Percentiles rank a stretch among this genome's conserved stretches.
Evolutionary conservation across 1,140 invertebrate genomes (phyloP).

Genomic region (Laupala kohalensis): DNA sequence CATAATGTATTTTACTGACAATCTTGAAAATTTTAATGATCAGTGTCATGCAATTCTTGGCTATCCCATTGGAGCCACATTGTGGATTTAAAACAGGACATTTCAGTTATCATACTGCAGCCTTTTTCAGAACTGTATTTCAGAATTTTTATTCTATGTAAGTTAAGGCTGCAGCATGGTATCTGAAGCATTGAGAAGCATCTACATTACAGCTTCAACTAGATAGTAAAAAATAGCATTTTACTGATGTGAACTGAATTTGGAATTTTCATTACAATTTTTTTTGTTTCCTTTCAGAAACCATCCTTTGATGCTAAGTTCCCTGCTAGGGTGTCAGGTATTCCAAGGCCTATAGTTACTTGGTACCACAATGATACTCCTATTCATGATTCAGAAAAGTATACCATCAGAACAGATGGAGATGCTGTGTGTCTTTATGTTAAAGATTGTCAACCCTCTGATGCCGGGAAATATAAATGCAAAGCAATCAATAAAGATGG

Average conservation of each 20-base stretch:
- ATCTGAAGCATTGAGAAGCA: too few species aligned
- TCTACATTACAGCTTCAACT: too few species aligned
- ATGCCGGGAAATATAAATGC: slow-evolving; percentile 65
- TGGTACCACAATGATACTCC: slow-evolving; percentile 72
- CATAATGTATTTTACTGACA: neutral
- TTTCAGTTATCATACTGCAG: too few species aligned
- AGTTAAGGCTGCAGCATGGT: too few species aligned
- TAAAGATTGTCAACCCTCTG: slow-evolving; percentile 46
- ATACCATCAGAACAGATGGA: slow-evolving; percentile 61
- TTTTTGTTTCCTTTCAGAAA: slow-evolving; percentile 31
- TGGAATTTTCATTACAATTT: neutral
- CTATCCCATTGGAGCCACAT: neutral
- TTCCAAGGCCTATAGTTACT: slow-evolving; percentile 71
- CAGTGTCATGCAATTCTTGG: too few species aligned
- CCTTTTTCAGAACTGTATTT: too few species aligned
- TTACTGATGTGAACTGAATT: too few species aligned
- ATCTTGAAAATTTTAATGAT: neutral
- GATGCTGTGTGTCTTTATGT: slow-evolving; percentile 64
- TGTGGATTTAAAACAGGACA: too few species aligned
- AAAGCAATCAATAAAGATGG: slow-evolving; percentile 68
- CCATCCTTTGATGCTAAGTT: slow-evolving; percentile 68
- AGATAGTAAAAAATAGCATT: too few species aligned
- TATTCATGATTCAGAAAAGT: slow-evolving; percentile 54
- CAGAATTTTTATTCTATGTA: too few species aligned
- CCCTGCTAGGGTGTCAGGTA: slow-evolving; percentile 63